These are phyloP conservation scores for Myotis davidii DNA, from an alignment of 2,113 vertebrate genomes.

Conservation along the genomic window DNA sequence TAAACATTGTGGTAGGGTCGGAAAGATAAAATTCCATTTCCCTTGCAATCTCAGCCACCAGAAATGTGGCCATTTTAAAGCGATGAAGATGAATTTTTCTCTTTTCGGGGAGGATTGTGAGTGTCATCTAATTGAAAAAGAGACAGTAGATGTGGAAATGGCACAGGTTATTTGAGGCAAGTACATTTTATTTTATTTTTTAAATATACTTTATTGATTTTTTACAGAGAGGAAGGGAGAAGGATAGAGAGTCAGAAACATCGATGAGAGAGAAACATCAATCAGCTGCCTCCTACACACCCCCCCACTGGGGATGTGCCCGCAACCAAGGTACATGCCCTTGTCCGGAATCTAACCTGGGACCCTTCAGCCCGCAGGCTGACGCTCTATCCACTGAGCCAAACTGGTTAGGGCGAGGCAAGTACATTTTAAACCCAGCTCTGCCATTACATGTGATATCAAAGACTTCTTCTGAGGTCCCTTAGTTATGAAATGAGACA, in stretches of 20 bases:
- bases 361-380: too few relatives aligned
- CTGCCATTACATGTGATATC: background rate
- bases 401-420: background rate
- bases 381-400: too few relatives aligned
- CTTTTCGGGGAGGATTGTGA: background rate
- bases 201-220: too few relatives aligned
- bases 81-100: background rate
- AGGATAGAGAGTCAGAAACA: too few relatives aligned
- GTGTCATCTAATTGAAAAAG: background rate
- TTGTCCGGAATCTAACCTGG: too few relatives aligned
- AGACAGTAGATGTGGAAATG: background rate
- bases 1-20: background rate
- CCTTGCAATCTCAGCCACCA: background rate
- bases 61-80: background rate
- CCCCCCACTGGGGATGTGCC: too few relatives aligned
- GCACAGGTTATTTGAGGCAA: background rate
- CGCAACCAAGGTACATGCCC: too few relatives aligned
- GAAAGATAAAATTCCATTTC: background rate
- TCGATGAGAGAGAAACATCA: too few relatives aligned
- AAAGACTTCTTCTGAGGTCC: background rate
- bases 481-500: background rate
- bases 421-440: slow-evolving; percentile 9
- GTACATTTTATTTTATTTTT: background rate
- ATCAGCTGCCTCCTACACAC: too few relatives aligned
- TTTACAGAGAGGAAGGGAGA: too few relatives aligned